phyloP scores from a whole-genome alignment of 2,113 vertebrate species.

The Polyodon spathula region DNA sequence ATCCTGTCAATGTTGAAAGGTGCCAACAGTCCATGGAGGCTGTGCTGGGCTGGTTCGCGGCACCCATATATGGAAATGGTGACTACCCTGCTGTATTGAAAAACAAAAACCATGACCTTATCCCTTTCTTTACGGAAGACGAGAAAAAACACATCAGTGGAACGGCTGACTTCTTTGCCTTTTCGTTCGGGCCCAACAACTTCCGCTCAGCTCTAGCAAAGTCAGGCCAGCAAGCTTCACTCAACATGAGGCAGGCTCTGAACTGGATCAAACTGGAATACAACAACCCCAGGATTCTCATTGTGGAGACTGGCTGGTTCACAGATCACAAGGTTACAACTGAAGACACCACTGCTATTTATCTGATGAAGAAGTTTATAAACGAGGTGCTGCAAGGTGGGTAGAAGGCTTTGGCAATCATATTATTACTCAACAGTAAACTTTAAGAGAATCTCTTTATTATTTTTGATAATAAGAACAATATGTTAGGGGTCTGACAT shows the following conservation, averaged over 20 bases:
- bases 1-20: slow-evolving; percentile 43
- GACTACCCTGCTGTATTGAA: slow-evolving; percentile 78
- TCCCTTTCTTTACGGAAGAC: slow-evolving; percentile 65
- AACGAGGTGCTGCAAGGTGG: slow-evolving; percentile 86
- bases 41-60: slow-evolving; percentile 87
- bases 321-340: slow-evolving; percentile 67
- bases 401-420: slow-evolving; percentile 5
- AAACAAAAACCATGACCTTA: slow-evolving; percentile 32
- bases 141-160: slow-evolving; percentile 67
- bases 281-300: slow-evolving; percentile 64
- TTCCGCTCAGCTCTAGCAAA: slow-evolving; percentile 62
- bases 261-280: slow-evolving; percentile 87
- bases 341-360: slow-evolving; percentile 81
- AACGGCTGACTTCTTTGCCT: slow-evolving; percentile 87
- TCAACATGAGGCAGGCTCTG: slow-evolving; percentile 68
- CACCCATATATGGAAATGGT: slow-evolving; percentile 73
- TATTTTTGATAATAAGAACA: too few relatives aligned
- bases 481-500: too few relatives aligned
- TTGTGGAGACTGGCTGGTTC: slow-evolving; percentile 90
- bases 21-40: slow-evolving; percentile 80
- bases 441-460: too few relatives aligned
- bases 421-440: too few relatives aligned
- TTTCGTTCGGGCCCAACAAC: slow-evolving; percentile 90
- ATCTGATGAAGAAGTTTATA: slow-evolving; percentile 85
- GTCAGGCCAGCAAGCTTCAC: slow-evolving; percentile 65